These are phyloP conservation scores for Willisornis vidua DNA, from an alignment of 2,113 vertebrate species.

Conservation along the genomic window DNA sequence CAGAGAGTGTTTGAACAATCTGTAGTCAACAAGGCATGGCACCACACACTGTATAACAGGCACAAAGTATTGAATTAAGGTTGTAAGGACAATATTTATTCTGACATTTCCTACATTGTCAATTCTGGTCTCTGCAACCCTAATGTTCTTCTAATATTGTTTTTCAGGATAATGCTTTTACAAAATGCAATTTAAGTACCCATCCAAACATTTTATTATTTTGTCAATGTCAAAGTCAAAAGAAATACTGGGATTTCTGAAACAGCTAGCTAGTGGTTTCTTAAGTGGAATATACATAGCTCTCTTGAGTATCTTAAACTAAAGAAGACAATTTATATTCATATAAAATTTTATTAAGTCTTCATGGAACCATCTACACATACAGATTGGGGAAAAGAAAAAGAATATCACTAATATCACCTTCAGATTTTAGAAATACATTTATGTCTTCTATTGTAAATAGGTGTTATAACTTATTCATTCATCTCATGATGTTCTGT, in stretches of 20 bases:
- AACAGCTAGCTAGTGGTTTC: not conserved
- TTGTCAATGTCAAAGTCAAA: not conserved
- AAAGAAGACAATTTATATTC: not conserved
- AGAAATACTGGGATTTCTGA: not conserved
- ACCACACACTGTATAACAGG: fast-evolving
- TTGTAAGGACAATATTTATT: not conserved
- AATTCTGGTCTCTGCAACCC: not conserved
- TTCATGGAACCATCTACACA: not conserved
- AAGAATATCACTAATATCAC: not conserved
- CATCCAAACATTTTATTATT: not conserved
- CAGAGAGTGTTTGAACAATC: not conserved
- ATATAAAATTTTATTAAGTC: not conserved
- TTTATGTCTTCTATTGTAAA: not conserved
- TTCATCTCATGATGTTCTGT: not conserved
- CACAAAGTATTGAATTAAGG: not conserved
- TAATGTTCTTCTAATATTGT: not conserved
- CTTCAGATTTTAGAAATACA: not conserved
- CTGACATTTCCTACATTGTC: not conserved
- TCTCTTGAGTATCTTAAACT: not conserved
- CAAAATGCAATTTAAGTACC: not conserved
- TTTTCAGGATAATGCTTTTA: not conserved
- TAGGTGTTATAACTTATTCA: not conserved
- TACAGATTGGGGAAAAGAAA: not conserved
- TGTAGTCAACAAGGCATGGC: not conserved
- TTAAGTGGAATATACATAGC: not conserved